Conservation (phyloP, 2,113 vertebrate species). For the Leptobrachium ailaonicum region DNA sequence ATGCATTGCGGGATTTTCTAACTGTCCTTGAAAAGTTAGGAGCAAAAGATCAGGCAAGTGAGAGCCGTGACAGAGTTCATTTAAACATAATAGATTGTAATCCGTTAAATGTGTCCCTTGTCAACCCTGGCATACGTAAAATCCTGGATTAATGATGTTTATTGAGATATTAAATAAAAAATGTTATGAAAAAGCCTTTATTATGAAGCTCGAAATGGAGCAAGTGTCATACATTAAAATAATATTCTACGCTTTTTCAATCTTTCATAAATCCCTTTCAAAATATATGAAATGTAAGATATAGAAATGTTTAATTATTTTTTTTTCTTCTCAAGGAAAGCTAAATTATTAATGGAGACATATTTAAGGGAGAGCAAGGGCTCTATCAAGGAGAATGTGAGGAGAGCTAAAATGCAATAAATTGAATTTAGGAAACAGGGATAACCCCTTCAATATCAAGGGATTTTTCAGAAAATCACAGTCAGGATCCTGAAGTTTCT, state of each 20-base stretch:
- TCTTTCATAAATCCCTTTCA: neutral
- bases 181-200: neutral
- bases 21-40: constrained; percentile 11
- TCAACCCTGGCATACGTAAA: neutral
- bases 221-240: neutral
- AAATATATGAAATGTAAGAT: neutral
- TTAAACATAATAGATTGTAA: constrained; percentile 4
- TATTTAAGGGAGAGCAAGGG: no score
- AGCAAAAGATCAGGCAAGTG: neutral
- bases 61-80: constrained; percentile 7
- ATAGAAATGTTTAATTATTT: neutral
- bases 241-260: neutral
- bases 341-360: no score
- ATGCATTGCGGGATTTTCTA: neutral
- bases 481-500: no score
- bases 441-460: no score
- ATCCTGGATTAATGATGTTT: constrained; percentile 17
- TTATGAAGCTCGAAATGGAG: neutral
- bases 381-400: no score
- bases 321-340: neutral
- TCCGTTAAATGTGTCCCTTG: constrained; percentile 15
- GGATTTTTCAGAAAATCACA: no score
- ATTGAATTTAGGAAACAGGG: no score
- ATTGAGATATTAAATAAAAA: constrained; percentile 1
- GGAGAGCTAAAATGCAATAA: no score